phyloP scores from a whole-genome alignment of 2,888 invertebrate genomes.

The Cantharis flavilabris region DNA sequence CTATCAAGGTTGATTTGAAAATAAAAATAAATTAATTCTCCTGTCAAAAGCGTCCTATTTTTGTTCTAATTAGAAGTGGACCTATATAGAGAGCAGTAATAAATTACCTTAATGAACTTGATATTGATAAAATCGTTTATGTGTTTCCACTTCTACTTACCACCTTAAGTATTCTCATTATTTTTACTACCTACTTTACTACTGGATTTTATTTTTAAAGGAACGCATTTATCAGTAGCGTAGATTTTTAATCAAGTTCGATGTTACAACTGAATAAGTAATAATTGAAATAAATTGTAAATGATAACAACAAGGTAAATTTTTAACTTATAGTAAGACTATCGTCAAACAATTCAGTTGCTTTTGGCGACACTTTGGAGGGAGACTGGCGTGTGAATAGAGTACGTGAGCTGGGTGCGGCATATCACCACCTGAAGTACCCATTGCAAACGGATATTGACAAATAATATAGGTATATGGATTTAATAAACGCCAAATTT shows the following conservation, averaged over 20 bases:
- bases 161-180: slow-evolving; percentile 14
- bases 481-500: background rate
- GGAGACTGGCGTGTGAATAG: slow-evolving; percentile 36
- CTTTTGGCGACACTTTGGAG: slow-evolving; percentile 25
- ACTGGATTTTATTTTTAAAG: background rate
- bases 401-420: slow-evolving; percentile 37
- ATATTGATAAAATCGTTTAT: slow-evolving; percentile 38
- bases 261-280: background rate
- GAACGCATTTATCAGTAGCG: background rate
- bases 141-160: slow-evolving; percentile 36
- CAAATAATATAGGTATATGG: slow-evolving; percentile 16
- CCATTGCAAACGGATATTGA: slow-evolving; percentile 29
- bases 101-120: slow-evolving; percentile 41
- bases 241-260: background rate
- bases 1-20: slow-evolving; percentile 14
- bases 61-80: slow-evolving; percentile 27
- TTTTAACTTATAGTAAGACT: slow-evolving; percentile 1
- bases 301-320: background rate
- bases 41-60: slow-evolving; percentile 26
- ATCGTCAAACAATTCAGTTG: slow-evolving; percentile 16
- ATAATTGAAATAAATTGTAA: background rate
- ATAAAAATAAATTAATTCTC: slow-evolving; percentile 29
- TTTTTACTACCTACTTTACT: background rate
- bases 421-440: slow-evolving; percentile 20
- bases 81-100: slow-evolving; percentile 29